Evolutionary conservation across 2,113 vertebrate genomes (phyloP).

Genomic region (Centropristis striata): DNA sequence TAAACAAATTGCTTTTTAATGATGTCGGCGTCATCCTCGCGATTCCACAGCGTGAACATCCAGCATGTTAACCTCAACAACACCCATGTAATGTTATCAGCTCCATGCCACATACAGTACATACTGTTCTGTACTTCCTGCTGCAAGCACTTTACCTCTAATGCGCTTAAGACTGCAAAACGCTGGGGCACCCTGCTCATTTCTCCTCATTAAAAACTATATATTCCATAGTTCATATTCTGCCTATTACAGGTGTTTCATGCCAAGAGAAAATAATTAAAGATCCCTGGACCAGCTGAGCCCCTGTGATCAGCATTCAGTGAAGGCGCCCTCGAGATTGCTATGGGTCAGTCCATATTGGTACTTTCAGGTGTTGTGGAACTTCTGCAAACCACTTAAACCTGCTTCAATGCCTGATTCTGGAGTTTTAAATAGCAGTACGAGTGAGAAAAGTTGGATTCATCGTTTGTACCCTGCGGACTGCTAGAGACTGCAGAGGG

Average conservation of each 20-base stretch:
- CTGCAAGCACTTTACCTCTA: constrained; percentile 46
- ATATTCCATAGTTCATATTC: constrained; percentile 57
- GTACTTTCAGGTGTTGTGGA: constrained; percentile 25
- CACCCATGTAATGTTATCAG: constrained; percentile 26
- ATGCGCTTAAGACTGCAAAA: constrained; percentile 48
- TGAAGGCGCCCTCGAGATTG: constrained; percentile 32
- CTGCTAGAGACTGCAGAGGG: not conserved
- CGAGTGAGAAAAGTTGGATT: not conserved
- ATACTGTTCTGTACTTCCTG: constrained; percentile 29
- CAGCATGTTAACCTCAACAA: constrained; percentile 49
- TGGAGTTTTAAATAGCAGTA: constrained; percentile 1
- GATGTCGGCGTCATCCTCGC: constrained; percentile 1
- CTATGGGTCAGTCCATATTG: constrained; percentile 45
- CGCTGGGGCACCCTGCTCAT: constrained; percentile 7
- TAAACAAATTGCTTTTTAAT: constrained; percentile 38
- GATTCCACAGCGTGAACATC: constrained; percentile 1
- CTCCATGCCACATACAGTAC: constrained; percentile 15
- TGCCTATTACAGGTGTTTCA: constrained; percentile 62
- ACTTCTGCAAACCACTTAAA: constrained; percentile 10
- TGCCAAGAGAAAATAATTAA: constrained; percentile 55
- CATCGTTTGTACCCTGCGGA: not conserved
- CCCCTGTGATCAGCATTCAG: constrained; percentile 56
- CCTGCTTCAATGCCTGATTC: not conserved
- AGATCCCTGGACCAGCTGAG: constrained; percentile 50
- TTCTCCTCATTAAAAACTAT: constrained; percentile 5